Conservation (phyloP, 2,797 vertebrate species). For the Danio choprae region DNA sequence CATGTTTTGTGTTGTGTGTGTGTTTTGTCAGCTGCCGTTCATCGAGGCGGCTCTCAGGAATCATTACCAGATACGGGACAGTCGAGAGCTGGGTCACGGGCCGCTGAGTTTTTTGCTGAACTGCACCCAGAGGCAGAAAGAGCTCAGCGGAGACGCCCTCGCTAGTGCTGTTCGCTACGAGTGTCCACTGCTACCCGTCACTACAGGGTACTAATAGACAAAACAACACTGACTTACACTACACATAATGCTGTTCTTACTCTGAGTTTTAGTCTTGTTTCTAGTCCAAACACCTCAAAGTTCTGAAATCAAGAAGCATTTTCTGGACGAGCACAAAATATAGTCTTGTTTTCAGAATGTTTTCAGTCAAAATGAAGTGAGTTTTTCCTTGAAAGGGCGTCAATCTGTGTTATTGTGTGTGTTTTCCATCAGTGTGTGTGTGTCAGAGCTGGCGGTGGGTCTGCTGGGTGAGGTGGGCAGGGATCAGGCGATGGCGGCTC, state of each 20-base stretch:
- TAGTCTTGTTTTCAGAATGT: too few relatives aligned
- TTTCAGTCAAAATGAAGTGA: too few relatives aligned
- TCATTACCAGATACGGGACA: conserved; percentile 77
- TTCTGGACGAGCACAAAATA: too few relatives aligned
- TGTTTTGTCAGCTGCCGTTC: conserved; percentile 67
- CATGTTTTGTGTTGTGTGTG: neutral
- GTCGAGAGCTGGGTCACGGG: conserved; percentile 77
- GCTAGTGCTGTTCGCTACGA: conserved; percentile 75
- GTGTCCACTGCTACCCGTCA: conserved; percentile 74
- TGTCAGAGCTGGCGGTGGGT: conserved; percentile 68
- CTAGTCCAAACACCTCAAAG: too few relatives aligned
- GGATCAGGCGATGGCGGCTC: conserved; percentile 72
- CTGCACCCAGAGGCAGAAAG: conserved; percentile 71
- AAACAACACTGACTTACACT: too few relatives aligned
- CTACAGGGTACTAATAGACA: conserved; percentile 66
- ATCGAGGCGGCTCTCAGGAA: conserved; percentile 75
- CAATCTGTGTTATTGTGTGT: neutral
- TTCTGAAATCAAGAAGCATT: too few relatives aligned
- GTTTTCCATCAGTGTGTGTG: conserved; percentile 45
- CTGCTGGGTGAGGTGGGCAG: conserved; percentile 73
- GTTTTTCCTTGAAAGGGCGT: too few relatives aligned
- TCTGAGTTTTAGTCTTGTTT: too few relatives aligned
- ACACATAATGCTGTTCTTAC: too few relatives aligned
- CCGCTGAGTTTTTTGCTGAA: conserved; percentile 68
- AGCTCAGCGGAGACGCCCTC: conserved; percentile 59